These are phyloP conservation scores for Leucophenga montana DNA, from an alignment of 2,888 invertebrate species.

Conservation along the genomic window DNA sequence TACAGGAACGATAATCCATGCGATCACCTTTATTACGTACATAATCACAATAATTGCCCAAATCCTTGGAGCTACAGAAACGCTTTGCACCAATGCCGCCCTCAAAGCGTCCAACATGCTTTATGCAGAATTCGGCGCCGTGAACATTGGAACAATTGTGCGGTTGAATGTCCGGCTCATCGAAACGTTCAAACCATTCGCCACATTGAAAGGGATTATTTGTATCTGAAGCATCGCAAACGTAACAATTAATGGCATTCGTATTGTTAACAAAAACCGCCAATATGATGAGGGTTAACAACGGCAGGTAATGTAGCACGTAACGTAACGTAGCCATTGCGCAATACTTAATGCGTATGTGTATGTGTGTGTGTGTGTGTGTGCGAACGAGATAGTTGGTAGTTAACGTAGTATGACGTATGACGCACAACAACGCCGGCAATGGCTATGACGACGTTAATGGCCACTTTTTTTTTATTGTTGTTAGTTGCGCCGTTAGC, in stretches of 20 bases:
- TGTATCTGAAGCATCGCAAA: constrained; percentile 89
- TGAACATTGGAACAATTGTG: constrained; percentile 85
- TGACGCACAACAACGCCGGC: no score
- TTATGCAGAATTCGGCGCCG: constrained; percentile 91
- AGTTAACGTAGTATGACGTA: no score
- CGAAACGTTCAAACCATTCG: constrained; percentile 81
- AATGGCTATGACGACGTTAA: no score
- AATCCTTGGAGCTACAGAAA: constrained; percentile 88
- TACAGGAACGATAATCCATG: constrained; percentile 88
- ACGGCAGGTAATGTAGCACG: constrained; percentile 28
- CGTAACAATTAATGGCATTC: constrained; percentile 85
- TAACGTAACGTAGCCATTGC: constrained; percentile 40
- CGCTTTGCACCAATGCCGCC: constrained; percentile 92
- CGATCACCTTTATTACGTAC: constrained; percentile 89
- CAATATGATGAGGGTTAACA: neutral
- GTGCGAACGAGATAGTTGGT: no score
- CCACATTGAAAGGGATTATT: constrained; percentile 86
- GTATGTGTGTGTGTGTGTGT: no score
- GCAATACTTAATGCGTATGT: constrained; percentile 34
- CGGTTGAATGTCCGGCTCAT: constrained; percentile 78
- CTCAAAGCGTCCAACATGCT: constrained; percentile 93
- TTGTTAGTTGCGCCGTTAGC: no score
- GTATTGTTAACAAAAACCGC: constrained; percentile 38
- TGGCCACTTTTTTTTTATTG: no score
- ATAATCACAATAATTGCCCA: constrained; percentile 93